Percentiles rank a stretch among this genome's conserved stretches.
These are phyloP conservation scores for Pyrochroa serraticornis DNA, from an alignment of 2,888 invertebrate genomes.

Conservation along the genomic window DNA sequence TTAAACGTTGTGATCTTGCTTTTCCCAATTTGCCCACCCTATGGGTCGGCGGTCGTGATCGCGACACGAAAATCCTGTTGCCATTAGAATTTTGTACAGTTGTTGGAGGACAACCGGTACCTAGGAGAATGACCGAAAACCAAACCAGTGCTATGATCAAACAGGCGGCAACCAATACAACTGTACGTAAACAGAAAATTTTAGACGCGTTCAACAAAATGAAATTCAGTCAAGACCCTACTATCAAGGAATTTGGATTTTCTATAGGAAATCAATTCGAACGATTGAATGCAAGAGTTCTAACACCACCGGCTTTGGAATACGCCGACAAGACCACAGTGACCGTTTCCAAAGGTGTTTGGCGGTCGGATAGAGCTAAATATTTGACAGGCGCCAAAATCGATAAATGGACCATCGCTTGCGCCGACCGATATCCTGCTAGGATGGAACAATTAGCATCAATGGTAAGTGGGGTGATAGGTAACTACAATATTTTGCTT, in stretches of 20 bases:
- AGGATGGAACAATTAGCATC: conserved; percentile 43
- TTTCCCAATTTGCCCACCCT: conserved; percentile 81
- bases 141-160: conserved; percentile 89
- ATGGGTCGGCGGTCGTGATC: conserved; percentile 65
- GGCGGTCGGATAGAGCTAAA: conserved; percentile 49
- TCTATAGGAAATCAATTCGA: conserved; percentile 76
- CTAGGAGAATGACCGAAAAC: conserved; percentile 78
- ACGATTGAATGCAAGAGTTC: conserved; percentile 76
- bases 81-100: conserved; percentile 86
- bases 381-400: conserved; percentile 53
- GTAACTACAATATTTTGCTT: too few relatives aligned
- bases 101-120: conserved; percentile 75
- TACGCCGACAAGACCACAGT: conserved; percentile 60
- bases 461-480: conserved; percentile 47
- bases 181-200: conserved; percentile 80
- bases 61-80: conserved; percentile 73
- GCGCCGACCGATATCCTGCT: conserved; percentile 44
- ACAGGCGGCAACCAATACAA: conserved; percentile 82
- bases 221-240: conserved; percentile 57
- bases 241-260: conserved; percentile 82
- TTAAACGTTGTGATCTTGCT: conserved; percentile 55
- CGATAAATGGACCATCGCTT: conserved; percentile 60
- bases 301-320: conserved; percentile 76
- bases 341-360: conserved; percentile 56
- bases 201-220: conserved; percentile 62